Conservation (phyloP, 2,113 vertebrate genomes). For the Oncorhynchus masou region DNA sequence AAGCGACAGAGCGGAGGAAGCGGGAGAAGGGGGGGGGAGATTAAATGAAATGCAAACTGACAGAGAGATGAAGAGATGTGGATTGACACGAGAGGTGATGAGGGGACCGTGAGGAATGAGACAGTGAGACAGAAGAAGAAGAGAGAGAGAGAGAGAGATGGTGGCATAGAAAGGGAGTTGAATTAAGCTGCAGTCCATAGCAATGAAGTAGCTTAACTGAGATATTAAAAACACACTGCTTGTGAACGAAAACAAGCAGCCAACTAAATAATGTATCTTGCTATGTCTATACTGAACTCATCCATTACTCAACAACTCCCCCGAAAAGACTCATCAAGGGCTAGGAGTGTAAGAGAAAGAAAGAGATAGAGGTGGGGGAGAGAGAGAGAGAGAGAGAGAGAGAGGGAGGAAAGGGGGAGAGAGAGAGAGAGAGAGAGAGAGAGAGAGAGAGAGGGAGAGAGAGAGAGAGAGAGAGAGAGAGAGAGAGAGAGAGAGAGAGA, state of each 20-base stretch:
- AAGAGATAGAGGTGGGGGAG: background rate
- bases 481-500: background rate
- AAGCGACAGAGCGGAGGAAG: constrained; percentile 72
- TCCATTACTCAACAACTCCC: constrained; percentile 11
- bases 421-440: too few relatives aligned
- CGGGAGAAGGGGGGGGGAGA: constrained; percentile 67
- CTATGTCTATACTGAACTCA: constrained; percentile 27
- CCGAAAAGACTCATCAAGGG: constrained; percentile 19
- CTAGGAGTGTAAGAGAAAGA: background rate
- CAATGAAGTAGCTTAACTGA: constrained; percentile 43
- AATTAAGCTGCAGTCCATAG: constrained; percentile 34
- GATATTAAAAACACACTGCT: constrained; percentile 44
- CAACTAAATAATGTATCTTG: constrained; percentile 45
- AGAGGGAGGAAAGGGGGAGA: background rate
- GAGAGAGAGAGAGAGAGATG: constrained; percentile 30
- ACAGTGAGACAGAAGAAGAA: constrained; percentile 32
- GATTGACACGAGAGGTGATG: constrained; percentile 57
- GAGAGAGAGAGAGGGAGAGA: too few relatives aligned
- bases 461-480: too few relatives aligned
- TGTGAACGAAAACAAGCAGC: constrained; percentile 44
- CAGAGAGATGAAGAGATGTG: constrained; percentile 71
- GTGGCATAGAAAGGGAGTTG: constrained; percentile 39
- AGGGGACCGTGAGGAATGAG: constrained; percentile 51
- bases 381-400: background rate
- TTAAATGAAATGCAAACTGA: constrained; percentile 75